Conservation (phyloP, 2,113 vertebrate species). For the Phainopepla nitens region DNA sequence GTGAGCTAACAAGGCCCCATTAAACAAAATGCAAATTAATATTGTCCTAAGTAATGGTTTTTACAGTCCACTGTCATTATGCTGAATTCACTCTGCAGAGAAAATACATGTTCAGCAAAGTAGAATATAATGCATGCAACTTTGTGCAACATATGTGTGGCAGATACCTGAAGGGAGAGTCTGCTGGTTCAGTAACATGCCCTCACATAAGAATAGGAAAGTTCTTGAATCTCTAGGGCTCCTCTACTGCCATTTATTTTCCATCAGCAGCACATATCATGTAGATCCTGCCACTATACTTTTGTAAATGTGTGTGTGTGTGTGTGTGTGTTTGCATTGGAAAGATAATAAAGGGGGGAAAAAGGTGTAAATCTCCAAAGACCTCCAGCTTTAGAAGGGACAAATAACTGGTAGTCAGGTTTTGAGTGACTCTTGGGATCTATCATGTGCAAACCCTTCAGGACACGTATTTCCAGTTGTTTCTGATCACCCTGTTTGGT, state of each 20-base stretch:
- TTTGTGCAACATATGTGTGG: background rate
- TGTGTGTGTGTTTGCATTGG: no score
- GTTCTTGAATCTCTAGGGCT: background rate
- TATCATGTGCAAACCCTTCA: background rate
- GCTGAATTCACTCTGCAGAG: background rate
- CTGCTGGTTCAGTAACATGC: background rate
- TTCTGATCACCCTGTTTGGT: conserved; percentile 28
- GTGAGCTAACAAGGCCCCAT: background rate
- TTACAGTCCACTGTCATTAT: background rate
- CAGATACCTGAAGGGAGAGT: background rate
- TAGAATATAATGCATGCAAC: background rate
- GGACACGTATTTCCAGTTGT: conserved; percentile 34
- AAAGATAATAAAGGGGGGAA: background rate
- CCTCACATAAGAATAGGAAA: background rate
- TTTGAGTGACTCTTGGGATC: background rate
- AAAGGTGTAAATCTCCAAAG: background rate
- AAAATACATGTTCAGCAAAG: background rate
- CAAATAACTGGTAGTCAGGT: background rate
- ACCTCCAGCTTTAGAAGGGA: background rate
- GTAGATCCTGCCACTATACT: background rate
- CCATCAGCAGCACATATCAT: background rate
- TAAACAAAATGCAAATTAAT: background rate
- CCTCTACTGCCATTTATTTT: background rate
- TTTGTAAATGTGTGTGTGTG: background rate
- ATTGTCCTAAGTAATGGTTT: background rate